phyloP scores from a whole-genome alignment of 2,797 vertebrate species.

The Nasua narica region DNA sequence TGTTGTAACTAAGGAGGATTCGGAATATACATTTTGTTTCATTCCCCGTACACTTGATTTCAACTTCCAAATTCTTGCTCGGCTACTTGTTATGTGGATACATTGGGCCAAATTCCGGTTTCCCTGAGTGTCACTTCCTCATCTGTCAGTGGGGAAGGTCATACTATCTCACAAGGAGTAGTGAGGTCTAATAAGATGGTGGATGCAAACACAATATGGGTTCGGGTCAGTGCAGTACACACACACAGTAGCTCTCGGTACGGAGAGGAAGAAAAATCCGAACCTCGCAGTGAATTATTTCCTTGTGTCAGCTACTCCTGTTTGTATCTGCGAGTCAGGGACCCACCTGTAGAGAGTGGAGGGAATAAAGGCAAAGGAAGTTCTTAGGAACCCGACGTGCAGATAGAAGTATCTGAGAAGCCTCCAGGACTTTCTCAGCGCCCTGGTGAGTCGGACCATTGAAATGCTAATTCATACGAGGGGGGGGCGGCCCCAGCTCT shows the following conservation, averaged over 20 bases:
- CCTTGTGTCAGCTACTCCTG: background rate
- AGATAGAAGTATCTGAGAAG: background rate
- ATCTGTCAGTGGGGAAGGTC: background rate
- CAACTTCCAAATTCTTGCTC: background rate
- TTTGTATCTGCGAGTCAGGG: background rate
- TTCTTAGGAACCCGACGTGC: background rate
- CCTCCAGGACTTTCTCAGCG: background rate
- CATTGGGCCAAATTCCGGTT: background rate
- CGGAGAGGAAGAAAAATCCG: background rate
- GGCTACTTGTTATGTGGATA: background rate
- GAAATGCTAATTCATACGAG: slow-evolving; percentile 26
- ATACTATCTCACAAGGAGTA: background rate
- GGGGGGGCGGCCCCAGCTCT: background rate
- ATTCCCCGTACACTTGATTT: background rate
- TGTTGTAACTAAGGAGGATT: background rate
- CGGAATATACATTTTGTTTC: background rate
- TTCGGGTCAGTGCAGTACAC: background rate
- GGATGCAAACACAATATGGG: background rate
- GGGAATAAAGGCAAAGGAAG: background rate
- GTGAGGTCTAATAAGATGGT: background rate
- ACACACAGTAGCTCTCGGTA: background rate
- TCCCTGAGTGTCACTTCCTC: background rate
- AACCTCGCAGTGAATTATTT: background rate
- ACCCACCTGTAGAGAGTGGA: background rate
- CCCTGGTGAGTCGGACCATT: background rate